Base-by-base conservation (phyloP, 2,888 invertebrate genomes). In the Scaptomyza tumidula region DNA sequence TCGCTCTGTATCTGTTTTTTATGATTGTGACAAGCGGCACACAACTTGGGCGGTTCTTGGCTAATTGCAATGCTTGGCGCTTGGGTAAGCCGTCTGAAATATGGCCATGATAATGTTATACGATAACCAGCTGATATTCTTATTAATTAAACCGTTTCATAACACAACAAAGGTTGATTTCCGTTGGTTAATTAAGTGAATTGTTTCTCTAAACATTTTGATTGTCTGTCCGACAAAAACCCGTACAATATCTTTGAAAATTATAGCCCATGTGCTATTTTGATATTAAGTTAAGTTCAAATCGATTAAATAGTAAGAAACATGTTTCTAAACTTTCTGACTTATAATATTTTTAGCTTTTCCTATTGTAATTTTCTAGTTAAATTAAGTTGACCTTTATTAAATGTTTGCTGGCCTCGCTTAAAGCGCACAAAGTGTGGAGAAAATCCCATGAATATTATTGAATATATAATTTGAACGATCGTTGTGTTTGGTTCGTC, bases 21-120 rank as follows among this genome's bases (percentile, higher is more conserved):
- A 11, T 56, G 46, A 24, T 62, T 81, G 86, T 86, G 86, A 86
- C 86, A 83, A 71, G 86, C 78, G 68, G 71, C 86, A 80, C 78
- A 65, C 81, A 83, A 77, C 63, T 68, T 72, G 78, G 86, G 84
- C 70, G 86, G 64, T 68, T 71, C 78, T 74, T 59, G 67, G 81
- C 80, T 86, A 82, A 82, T 83, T 77, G 78, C 14, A 14, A 41
- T 49, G 57, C 16, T 66, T 45, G 54, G 29, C 52, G 53, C 45
- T 43, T 24, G 24, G 29, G 59, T 29, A 59, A 41, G 49, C 61
- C 58, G 62, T 59, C 39, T 37, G 19, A 39, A 43, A 37, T 11
- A 33, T 57, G 67, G 19, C 77, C 75, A 37, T 71, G 71, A 39
- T 46, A 35, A 2, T 29, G 19, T 55, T 46, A 45, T 41, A 44